Evolutionary conservation across 2,888 invertebrate species (phyloP).

Genomic region (Teinopalpus imperialis): DNA sequence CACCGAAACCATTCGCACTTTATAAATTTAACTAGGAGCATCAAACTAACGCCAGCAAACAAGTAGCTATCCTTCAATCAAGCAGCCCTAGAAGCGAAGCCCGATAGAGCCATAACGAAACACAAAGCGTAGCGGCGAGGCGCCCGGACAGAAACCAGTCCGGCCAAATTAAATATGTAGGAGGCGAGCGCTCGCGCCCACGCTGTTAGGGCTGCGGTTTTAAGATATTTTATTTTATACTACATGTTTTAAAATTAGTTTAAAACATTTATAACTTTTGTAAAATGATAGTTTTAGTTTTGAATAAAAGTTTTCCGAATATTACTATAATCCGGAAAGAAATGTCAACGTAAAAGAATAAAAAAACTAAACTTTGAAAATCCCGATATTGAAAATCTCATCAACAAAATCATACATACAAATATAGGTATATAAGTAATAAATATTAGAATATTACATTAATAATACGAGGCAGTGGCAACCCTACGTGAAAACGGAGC

Average conservation of each 20-base stretch:
- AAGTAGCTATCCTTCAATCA: constrained; percentile 51
- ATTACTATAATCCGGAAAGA: too few relatives aligned
- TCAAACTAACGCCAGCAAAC: constrained; percentile 44
- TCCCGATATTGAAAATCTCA: too few relatives aligned
- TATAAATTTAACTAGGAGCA: constrained; percentile 19
- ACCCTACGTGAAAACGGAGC: constrained; percentile 54
- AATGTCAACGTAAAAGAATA: too few relatives aligned
- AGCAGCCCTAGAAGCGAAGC: constrained; percentile 39
- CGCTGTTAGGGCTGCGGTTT: constrained; percentile 51
- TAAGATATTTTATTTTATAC: neutral
- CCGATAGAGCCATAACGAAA: constrained; percentile 78
- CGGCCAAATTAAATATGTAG: constrained; percentile 81
- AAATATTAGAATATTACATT: too few relatives aligned
- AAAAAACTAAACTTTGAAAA: too few relatives aligned
- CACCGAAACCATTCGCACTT: neutral
- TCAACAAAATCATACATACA: too few relatives aligned
- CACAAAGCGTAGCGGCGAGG: constrained; percentile 66
- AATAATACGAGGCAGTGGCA: constrained; percentile 40
- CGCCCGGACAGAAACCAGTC: constrained; percentile 76
- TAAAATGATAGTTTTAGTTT: too few relatives aligned
- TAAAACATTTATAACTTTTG: neutral
- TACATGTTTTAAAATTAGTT: neutral
- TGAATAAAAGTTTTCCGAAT: too few relatives aligned
- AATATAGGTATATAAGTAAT: too few relatives aligned
- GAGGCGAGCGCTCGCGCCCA: constrained; percentile 71